phyloP scores from a whole-genome alignment of 1,140 invertebrate species.

The Acromyrmex echinatior region DNA sequence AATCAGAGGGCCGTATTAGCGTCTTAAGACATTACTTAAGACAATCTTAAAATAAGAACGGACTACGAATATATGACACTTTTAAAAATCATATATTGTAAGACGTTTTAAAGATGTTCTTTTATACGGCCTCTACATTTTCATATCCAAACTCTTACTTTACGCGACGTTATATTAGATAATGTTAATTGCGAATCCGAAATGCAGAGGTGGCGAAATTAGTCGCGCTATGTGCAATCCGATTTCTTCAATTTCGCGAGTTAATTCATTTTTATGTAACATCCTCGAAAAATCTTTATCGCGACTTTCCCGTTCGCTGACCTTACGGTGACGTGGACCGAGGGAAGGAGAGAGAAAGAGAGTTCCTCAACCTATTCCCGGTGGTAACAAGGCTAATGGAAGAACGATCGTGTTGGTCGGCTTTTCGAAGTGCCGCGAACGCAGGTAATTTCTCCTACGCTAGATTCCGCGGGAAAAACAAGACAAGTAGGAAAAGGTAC shows the following conservation, averaged over 20 bases:
- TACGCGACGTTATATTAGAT: background rate
- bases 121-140: background rate
- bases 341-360: slow-evolving; percentile 35
- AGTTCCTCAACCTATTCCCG: slow-evolving; percentile 70
- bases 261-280: slow-evolving; percentile 37
- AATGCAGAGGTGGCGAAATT: background rate
- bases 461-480: slow-evolving; percentile 73
- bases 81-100: too few species aligned
- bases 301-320: slow-evolving; percentile 43
- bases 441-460: slow-evolving; percentile 72
- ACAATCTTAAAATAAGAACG: too few species aligned
- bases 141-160: background rate
- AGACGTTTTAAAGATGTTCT: too few species aligned
- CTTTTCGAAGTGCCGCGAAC: slow-evolving; percentile 66
- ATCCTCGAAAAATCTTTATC: slow-evolving; percentile 5
- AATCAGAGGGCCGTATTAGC: too few species aligned
- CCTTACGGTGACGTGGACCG: slow-evolving; percentile 9
- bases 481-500: slow-evolving; percentile 69
- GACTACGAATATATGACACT: too few species aligned
- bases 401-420: slow-evolving; percentile 68
- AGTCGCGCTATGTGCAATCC: background rate
- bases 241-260: slow-evolving; percentile 7
- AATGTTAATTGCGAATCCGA: slow-evolving; percentile 23
- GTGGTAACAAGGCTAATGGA: slow-evolving; percentile 71
- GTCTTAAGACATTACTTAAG: too few species aligned